Conservation (phyloP, 2,888 invertebrate species). For the Pheosia tremula region DNA sequence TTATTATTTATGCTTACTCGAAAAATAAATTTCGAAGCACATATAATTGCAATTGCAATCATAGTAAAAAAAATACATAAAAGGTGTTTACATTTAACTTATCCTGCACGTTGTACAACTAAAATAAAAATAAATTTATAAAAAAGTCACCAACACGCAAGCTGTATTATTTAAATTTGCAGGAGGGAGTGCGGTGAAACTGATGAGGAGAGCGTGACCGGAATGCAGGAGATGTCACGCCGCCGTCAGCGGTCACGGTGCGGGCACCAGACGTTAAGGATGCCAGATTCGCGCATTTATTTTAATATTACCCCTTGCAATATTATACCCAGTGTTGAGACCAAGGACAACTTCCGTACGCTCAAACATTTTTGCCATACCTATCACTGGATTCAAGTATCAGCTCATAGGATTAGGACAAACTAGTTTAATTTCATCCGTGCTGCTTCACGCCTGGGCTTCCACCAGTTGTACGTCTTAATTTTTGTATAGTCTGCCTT, state of each 20-base stretch:
- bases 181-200: slow-evolving; percentile 1
- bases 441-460: no score
- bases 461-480: no score
- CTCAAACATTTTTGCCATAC: no score
- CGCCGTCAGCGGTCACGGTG: neutral
- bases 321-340: neutral
- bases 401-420: no score
- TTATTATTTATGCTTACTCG: no score
- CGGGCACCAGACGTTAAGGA: neutral
- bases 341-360: no score
- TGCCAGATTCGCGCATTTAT: neutral
- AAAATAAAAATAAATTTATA: slow-evolving; percentile 2
- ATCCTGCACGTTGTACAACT: neutral
- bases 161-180: slow-evolving; percentile 3
- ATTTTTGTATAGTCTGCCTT: no score
- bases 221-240: slow-evolving; percentile 1
- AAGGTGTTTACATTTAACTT: neutral
- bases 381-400: no score
- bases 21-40: no score
- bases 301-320: neutral
- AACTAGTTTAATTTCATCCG: no score
- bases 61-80: neutral
- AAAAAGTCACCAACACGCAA: neutral
- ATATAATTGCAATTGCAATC: no score
- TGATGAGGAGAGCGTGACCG: slow-evolving; percentile 1